These are phyloP conservation scores for Andrena flavipes DNA, from an alignment of 2,888 invertebrate genomes.

Conservation along the genomic window DNA sequence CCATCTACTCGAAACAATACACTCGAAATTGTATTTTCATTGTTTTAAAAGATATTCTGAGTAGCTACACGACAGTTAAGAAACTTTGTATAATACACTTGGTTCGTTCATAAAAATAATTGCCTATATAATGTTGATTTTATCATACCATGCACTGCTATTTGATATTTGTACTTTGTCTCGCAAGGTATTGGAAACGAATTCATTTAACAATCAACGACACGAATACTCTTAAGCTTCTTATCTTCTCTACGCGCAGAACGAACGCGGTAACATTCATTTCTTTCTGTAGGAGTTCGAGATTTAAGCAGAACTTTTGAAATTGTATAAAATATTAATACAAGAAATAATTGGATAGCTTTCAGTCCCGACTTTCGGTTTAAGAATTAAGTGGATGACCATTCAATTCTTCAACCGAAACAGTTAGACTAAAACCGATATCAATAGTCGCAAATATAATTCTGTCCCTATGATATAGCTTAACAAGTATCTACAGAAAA, in stretches of 20 bases:
- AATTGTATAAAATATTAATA: conserved; percentile 20
- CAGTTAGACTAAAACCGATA: conserved; percentile 1
- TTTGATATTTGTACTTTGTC: conserved; percentile 48
- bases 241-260: background rate
- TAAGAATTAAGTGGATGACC: conserved; percentile 14
- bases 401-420: conserved; percentile 14
- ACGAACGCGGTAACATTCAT: conserved; percentile 2
- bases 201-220: conserved; percentile 7
- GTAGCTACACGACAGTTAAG: conserved; percentile 17
- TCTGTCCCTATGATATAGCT: conserved; percentile 6
- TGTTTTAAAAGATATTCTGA: conserved; percentile 15
- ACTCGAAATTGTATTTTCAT: conserved; percentile 33
- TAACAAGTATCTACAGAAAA: conserved; percentile 37
- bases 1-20: conserved; percentile 15
- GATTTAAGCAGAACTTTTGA: background rate
- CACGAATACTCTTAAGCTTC: background rate
- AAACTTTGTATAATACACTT: conserved; percentile 20
- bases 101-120: conserved; percentile 43
- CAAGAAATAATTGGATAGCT: background rate
- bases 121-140: conserved; percentile 34
- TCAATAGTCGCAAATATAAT: conserved; percentile 5
- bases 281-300: conserved; percentile 3
- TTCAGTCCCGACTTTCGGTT: background rate
- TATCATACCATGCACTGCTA: conserved; percentile 22
- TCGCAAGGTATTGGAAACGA: conserved; percentile 31